Percentiles rank a stretch among this genome's conserved stretches.
Conservation (phyloP, 2,113 vertebrate genomes). For the Empidonax alnorum region DNA sequence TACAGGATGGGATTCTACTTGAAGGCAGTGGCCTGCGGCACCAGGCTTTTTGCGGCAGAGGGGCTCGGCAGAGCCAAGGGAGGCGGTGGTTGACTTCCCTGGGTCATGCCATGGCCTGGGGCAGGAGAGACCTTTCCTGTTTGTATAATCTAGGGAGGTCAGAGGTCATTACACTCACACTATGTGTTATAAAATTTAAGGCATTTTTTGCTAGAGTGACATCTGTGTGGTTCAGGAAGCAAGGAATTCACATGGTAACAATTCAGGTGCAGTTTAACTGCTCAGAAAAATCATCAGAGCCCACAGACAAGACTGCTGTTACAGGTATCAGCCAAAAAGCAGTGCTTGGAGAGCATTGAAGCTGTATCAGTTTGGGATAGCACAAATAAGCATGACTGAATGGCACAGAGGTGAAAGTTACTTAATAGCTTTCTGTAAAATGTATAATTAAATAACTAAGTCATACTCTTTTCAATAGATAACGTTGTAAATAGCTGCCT, state of each 20-base stretch:
- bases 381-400: neutral
- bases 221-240: neutral
- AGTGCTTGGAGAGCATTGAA: neutral
- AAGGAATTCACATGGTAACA: neutral
- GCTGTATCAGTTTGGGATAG: neutral
- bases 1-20: fast-evolving
- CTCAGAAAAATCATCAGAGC: neutral
- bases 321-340: fast-evolving
- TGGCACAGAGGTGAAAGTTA: neutral
- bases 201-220: neutral
- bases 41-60: neutral
- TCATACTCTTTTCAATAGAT: neutral
- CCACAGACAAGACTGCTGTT: neutral
- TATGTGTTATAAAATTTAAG: neutral
- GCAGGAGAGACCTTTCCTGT: neutral
- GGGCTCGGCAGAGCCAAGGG: fast-evolving
- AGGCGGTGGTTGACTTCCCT: fast-evolving
- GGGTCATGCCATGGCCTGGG: neutral
- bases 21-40: neutral
- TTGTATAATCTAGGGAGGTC: neutral
- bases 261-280: neutral
- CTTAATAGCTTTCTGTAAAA: neutral
- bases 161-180: neutral
- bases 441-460: neutral
- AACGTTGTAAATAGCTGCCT: neutral